Evolutionary conservation across 2,113 vertebrate species (phyloP), one percentile per base, ranked within the genome.

Genomic region (Paramisgurnus dabryanus): DNA sequence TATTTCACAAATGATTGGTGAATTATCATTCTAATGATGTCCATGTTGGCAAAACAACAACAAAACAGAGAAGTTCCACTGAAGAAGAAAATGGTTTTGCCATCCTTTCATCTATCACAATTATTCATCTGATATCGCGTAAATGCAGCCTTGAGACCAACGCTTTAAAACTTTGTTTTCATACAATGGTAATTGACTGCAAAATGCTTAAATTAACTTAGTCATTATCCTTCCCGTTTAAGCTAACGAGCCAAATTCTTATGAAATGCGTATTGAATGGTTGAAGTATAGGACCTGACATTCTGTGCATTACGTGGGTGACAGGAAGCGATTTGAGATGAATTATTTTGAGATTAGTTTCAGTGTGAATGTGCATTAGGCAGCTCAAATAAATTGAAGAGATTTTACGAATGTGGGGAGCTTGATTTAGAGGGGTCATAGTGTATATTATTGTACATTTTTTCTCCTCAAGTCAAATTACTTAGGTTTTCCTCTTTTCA

Each of bases 51-150:
- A 58, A 73, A 41, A 60, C 7, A 73, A 73, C 7, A 39, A 13
- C 17, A 47, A 47, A 8, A 47, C 45, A 47, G 69, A n/a, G 17
- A 60, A 13, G 39, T 53, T 43, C 17, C 70, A 60, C 40, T 73
- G 70, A 73, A 73, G 39, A 73, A 73, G 53, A 73, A 72, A 73
- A 73, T 60, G 70, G 55, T 60, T 73, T 73, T 68, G 55, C 53
- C 53, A 78, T 60, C 41, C 7, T 79, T 79, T 49, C 77, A 79
- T 60, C 57, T 55, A 70, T 47, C 45, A 61, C 40, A 70, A 60
- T 79, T 69, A 73, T 8, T 43, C 40, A 3, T 5, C 0, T 41
- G 10, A 73, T 43, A 73, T 58, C 41, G 70, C 41, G 70, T 68
- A 39, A 64, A 7, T 5, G 7, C 66, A 50, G 77, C 67, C 55